Base-by-base conservation (phyloP, 2,888 invertebrate species). In the Ommatoiulus sabulosus region DNA sequence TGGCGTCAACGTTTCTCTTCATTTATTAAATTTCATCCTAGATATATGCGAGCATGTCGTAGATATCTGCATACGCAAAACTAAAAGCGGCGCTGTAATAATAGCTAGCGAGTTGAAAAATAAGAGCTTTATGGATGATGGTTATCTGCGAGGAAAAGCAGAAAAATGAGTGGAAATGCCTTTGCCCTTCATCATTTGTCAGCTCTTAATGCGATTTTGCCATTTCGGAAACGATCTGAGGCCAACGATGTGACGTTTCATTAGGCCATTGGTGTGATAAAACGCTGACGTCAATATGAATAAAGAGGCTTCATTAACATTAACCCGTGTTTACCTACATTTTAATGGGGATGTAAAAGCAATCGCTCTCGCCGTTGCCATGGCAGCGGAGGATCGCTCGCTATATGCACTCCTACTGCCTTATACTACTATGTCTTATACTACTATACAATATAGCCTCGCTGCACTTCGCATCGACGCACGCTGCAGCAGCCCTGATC, bases 121-220 rank as follows among this genome's bases (percentile, higher is more conserved):
- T 80, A 80, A 80, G 80, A 12, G 80, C 15, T 80, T 80, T 24
- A 35, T 80, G 12, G 72, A 72, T 57, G 57, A 57, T 57, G 57
- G 57, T 57, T 57, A 57, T 57, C 57, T n/a, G 57, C 72, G 72
- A 72, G 72, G 72, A 72, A 72, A 72, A 24, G 72, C 72, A 2
- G 24, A 72, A 24, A 72, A 72, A 72, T 72, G 12, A 12, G 80
- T 35, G 35, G 24, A 80, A 80, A 86, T 86, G 87, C 72, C 43
- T 72, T 87, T 52, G 52, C 87, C 87, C 87, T 72, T 87, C 87
- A 87, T 87, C 87, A 87, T 87, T 87, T 87, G 57, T 87, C 87
- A 87, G 87, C 57, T 87, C 87, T 87, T 87, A 87, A 87, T 87
- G 87, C 87, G 80, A 87, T 87, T 87, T 87, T 72, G 52, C 87